Conservation (phyloP, 2,888 invertebrate species). For the Andrena haemorrhoa region DNA sequence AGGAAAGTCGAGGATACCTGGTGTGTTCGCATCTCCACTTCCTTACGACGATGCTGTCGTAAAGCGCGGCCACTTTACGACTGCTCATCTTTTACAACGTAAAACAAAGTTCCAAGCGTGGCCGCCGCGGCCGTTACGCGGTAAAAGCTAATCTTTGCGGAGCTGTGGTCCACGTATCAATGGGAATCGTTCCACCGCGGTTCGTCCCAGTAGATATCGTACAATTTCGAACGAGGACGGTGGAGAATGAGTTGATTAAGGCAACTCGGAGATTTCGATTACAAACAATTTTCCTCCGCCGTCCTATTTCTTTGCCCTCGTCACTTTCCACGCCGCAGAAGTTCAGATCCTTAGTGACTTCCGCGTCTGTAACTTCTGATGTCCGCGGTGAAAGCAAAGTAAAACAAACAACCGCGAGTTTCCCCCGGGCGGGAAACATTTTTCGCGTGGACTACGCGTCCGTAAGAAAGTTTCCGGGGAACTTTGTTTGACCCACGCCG, state of each 20-base stretch:
- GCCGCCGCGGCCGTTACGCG: background rate
- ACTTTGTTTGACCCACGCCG: slow-evolving; percentile 73
- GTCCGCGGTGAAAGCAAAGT: slow-evolving; percentile 68
- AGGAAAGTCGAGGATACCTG: slow-evolving; percentile 9
- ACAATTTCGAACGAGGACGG: too few species aligned
- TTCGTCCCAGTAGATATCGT: background rate
- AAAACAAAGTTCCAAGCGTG: background rate
- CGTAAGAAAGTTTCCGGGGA: slow-evolving; percentile 67
- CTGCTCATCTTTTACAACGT: slow-evolving; percentile 13
- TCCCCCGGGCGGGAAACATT: slow-evolving; percentile 60
- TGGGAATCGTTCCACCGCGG: background rate
- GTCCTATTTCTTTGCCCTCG: background rate
- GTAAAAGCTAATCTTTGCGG: slow-evolving; percentile 30
- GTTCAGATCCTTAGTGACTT: slow-evolving; percentile 52
- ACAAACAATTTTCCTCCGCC: background rate
- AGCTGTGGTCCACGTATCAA: background rate
- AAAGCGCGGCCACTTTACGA: background rate
- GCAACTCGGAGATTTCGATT: too few species aligned
- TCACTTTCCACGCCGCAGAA: slow-evolving; percentile 21
- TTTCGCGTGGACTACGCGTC: slow-evolving; percentile 70
- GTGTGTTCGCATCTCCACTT: background rate
- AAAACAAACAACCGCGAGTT: slow-evolving; percentile 73
- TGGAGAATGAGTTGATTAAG: too few species aligned
- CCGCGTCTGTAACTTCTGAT: slow-evolving; percentile 54
- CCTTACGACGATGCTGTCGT: slow-evolving; percentile 4